A percentile compares a stretch with the other conserved stretches of the same genome.
Evolutionary conservation across 2,113 vertebrate genomes (phyloP).

Genomic region (Phaethornis superciliosus): DNA sequence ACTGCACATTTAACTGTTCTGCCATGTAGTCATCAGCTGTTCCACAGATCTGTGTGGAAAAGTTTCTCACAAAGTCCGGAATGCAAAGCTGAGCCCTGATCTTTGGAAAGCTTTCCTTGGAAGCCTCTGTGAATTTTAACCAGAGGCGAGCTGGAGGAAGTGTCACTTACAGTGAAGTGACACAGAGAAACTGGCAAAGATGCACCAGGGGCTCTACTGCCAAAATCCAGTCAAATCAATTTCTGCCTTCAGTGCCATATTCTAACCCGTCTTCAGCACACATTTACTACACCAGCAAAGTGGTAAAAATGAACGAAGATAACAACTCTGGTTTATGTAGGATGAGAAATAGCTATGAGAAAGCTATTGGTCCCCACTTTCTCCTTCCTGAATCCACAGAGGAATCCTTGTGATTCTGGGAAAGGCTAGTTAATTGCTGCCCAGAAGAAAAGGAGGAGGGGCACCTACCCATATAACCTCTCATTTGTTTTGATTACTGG

Average conservation of each 20-base stretch:
- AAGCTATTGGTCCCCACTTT: not conserved
- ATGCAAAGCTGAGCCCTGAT: not conserved
- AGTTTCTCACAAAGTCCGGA: not conserved
- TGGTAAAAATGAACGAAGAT: not conserved
- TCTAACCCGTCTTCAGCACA: not conserved
- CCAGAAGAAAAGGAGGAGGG: not conserved
- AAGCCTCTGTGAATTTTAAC: not conserved
- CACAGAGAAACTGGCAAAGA: not conserved
- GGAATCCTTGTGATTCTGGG: not conserved
- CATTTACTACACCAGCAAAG: not conserved
- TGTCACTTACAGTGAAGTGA: not conserved
- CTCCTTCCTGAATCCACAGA: not conserved
- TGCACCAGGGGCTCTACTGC: not conserved
- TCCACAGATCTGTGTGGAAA: rapidly evolving
- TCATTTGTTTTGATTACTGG: not conserved
- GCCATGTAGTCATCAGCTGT: not conserved
- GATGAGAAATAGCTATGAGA: not conserved
- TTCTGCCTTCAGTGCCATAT: not conserved
- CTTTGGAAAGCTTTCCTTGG: not conserved
- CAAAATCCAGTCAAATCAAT: not conserved
- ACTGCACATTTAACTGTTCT: not conserved
- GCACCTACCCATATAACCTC: not conserved
- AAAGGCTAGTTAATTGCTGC: not conserved
- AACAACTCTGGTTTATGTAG: not conserved
- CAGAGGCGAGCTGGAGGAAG: not conserved